A percentile compares a stretch with the other conserved stretches of the same genome.
Conservation (phyloP, 2,888 invertebrate species). For the Acanthosepion esculentum region DNA sequence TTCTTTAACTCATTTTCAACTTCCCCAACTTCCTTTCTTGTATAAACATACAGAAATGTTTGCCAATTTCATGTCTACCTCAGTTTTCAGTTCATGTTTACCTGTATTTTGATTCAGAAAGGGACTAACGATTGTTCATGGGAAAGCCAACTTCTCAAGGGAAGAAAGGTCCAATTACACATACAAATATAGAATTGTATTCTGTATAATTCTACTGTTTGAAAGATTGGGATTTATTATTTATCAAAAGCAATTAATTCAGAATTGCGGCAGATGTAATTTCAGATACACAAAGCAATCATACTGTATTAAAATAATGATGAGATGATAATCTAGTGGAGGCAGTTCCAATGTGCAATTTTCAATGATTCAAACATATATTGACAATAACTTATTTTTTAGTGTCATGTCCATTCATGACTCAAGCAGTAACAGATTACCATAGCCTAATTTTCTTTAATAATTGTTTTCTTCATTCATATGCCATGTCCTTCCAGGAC, state of each 20-base stretch:
- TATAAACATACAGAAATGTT: not conserved
- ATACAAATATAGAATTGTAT: not conserved
- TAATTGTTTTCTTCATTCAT: no score
- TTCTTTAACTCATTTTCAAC: no score
- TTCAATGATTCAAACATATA: no score
- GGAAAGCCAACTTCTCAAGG: not conserved
- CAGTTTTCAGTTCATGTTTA: not conserved
- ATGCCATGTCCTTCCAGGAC: no score
- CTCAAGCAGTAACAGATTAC: no score
- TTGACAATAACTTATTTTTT: no score
- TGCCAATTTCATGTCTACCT: not conserved
- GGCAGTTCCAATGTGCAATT: no score
- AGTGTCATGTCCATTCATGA: no score
- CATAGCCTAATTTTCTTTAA: no score
- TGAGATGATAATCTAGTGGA: no score
- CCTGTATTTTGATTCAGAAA: not conserved
- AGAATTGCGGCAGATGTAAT: not conserved
- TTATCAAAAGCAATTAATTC: not conserved
- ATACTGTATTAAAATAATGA: no score
- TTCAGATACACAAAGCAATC: not conserved
- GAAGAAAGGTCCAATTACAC: not conserved
- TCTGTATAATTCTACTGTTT: not conserved
- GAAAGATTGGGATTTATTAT: not conserved
- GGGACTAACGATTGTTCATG: not conserved
- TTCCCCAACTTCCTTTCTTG: not conserved